A percentile compares a stretch with the other conserved stretches of the same genome.
Evolutionary conservation across 2,113 vertebrate genomes (phyloP).

Genomic region (Cottus gobio): DNA sequence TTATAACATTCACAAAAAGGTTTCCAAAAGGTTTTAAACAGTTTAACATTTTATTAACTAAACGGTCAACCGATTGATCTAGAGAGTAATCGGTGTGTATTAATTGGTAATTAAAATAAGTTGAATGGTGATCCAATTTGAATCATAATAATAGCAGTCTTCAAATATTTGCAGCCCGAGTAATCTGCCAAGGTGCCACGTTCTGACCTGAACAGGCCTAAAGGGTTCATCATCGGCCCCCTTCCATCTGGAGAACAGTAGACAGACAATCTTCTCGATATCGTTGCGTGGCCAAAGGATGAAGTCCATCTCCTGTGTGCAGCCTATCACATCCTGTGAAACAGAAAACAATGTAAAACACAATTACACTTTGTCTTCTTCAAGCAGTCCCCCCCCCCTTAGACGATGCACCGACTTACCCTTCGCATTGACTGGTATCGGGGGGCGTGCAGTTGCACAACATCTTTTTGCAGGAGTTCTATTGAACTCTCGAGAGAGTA

Average conservation of each 20-base stretch:
- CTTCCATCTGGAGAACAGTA: conserved; percentile 99
- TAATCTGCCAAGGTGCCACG: not conserved
- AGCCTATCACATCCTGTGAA: conserved; percentile 95
- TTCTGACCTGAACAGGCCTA: conserved; percentile 95
- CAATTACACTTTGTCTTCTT: too few species aligned
- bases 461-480: conserved; percentile 98
- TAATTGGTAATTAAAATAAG: not conserved
- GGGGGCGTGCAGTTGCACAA: conserved; percentile 98
- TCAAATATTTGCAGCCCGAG: not conserved
- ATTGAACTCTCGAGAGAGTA: conserved; percentile 98
- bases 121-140: not conserved
- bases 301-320: conserved; percentile 99
- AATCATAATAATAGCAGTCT: not conserved
- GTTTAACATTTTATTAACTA: not conserved
- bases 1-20: not conserved
- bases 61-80: not conserved
- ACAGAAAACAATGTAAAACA: not conserved
- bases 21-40: not conserved
- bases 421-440: conserved; percentile 99
- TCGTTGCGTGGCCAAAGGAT: conserved; percentile 99
- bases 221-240: conserved; percentile 95
- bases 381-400: not conserved
- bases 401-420: conserved; percentile 79
- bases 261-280: conserved; percentile 99
- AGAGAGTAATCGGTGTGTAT: not conserved